A percentile compares a stretch with the other conserved stretches of the same genome.
Conservation (phyloP, 2,113 vertebrate genomes). For the Prinia subflava region DNA sequence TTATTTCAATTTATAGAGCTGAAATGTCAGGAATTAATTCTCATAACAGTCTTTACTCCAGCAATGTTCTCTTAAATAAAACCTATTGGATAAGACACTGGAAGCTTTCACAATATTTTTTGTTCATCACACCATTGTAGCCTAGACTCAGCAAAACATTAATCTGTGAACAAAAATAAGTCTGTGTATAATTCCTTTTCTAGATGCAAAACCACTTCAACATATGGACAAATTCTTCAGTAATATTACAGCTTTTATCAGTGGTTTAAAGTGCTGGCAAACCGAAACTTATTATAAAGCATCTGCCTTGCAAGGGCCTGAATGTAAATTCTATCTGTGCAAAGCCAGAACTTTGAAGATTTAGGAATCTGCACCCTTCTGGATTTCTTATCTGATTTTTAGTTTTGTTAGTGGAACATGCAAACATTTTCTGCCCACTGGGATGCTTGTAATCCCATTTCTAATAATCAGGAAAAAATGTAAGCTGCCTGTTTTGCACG, state of each 20-base stretch:
- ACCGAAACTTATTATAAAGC: neutral
- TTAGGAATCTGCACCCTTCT: neutral
- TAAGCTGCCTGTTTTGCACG: neutral
- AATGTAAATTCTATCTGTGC: neutral
- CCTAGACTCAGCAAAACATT: neutral
- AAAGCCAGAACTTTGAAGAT: neutral
- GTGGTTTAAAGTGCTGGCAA: neutral
- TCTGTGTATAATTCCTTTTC: neutral
- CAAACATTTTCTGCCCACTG: neutral
- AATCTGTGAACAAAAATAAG: neutral
- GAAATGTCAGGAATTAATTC: neutral
- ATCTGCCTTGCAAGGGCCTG: neutral
- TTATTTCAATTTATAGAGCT: neutral
- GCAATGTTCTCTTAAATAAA: neutral
- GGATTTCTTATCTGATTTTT: conserved; percentile 31
- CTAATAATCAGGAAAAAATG: neutral
- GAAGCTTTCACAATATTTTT: neutral
- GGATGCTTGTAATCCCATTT: conserved; percentile 16
- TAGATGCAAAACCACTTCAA: neutral
- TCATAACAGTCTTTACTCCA: neutral
- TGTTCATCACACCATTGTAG: neutral
- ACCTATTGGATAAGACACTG: neutral
- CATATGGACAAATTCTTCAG: neutral
- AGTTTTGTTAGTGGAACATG: neutral
- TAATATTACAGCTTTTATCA: neutral